Conservation (phyloP, 2,113 vertebrate genomes). For the Stictonetta naevosa region DNA sequence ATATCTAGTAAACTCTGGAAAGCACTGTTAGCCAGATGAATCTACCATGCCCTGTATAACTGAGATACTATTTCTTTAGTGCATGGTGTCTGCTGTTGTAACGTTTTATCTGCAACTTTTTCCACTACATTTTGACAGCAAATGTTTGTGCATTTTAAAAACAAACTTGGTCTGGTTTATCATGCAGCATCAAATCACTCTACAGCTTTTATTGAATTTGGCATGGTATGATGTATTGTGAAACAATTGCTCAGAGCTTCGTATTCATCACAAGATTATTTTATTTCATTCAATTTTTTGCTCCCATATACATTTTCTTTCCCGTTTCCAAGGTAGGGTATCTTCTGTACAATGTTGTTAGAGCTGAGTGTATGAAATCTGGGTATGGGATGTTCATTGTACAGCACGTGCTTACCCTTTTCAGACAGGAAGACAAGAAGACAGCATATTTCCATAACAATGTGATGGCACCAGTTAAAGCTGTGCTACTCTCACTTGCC, state of each 20-base stretch:
- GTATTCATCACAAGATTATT: neutral
- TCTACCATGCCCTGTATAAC: neutral
- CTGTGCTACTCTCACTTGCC: constrained; percentile 20
- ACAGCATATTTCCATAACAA: neutral
- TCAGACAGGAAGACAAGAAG: constrained; percentile 17
- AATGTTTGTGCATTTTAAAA: neutral
- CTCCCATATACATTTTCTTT: neutral
- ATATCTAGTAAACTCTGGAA: neutral
- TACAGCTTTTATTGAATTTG: neutral
- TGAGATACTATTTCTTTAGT: neutral
- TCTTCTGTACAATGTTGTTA: neutral
- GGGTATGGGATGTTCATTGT: constrained; percentile 23
- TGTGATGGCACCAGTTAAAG: constrained; percentile 2
- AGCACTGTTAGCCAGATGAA: neutral
- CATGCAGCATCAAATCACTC: neutral
- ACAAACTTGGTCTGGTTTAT: constrained; percentile 14
- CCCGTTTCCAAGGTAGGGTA: neutral
- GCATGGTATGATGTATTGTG: neutral
- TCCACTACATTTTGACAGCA: neutral
- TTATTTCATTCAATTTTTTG: neutral
- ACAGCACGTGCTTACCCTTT: neutral
- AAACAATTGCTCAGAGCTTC: constrained; percentile 1
- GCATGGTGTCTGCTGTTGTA: neutral
- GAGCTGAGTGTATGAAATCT: neutral
- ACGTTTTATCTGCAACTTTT: neutral